Base-by-base conservation (phyloP, 2,797 vertebrate species). In the Poeciliopsis turneri region DNA sequence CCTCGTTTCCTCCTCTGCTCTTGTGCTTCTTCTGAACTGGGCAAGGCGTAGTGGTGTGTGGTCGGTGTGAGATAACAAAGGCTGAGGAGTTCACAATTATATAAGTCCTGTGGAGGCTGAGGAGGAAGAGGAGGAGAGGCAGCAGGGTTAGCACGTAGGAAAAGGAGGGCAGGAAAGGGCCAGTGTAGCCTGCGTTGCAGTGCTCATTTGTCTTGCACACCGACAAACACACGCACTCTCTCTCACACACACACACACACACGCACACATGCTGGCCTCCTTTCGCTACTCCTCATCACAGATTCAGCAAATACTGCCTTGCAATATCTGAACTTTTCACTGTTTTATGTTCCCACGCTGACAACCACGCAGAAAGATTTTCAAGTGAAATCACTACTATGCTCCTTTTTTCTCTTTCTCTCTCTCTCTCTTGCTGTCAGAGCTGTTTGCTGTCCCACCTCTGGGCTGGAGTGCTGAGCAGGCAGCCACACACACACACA, bases 11-110 rank as follows among this genome's bases (percentile, higher is more conserved):
- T 90, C 86, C 89, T 91, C 87, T 90, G 83, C 88, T 88, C 78
- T 83, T 80, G 87, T 88, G 83, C 90, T 88, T 93, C 85, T 89
- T 91, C 80, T 91, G 78, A 88, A 92, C 90, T 89, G 72, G 90
- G 89, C 87, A 92, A 89, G 89, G 91, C 87, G 59, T 85, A 84
- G 84, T 92, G 92, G 83, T 93, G 92, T 92, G 91, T 92, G 92
- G 93, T 93, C 85, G 87, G 90, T 92, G 92, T 93, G 92, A 92
- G 94, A 94, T 93, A 93, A 94, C 91, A 93, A 92, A 94, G 92
- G 94, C 93, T 92, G 92, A 92, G 90, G 90, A 93, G 93, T 95
- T 94, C 91, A 93, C 75, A 80, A 88, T 95, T 94, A 95, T 92
- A 79, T 94, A 95, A 95, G 86, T 82, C 84, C 74, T 92, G 94